Conservation (phyloP, 2,888 invertebrate genomes). For the Cheilosia urbana region DNA sequence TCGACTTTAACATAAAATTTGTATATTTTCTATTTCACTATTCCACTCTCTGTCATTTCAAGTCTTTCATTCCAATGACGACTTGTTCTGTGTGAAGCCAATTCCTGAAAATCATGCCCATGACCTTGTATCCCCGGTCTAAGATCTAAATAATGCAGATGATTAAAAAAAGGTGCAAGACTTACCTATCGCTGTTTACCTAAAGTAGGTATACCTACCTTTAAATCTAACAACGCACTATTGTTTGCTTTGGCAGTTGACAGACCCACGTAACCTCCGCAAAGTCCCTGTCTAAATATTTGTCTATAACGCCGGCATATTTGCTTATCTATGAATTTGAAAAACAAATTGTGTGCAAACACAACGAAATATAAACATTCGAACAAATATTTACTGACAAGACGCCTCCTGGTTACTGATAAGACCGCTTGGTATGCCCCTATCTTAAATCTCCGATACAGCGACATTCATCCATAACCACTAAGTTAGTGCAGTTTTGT, state of each 20-base stretch:
- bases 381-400: slow-evolving; percentile 14
- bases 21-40: too few relatives aligned
- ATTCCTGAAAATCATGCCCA: too few relatives aligned
- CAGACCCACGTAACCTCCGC: slow-evolving; percentile 33
- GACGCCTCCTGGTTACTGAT: slow-evolving; percentile 39
- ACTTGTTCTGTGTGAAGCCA: too few relatives aligned
- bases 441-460: neutral
- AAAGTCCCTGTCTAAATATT: slow-evolving; percentile 31
- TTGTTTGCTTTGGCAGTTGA: slow-evolving; percentile 35
- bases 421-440: neutral
- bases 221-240: neutral
- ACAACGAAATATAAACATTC: slow-evolving; percentile 2
- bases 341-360: neutral
- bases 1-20: too few relatives aligned
- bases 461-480: neutral
- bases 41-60: neutral
- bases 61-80: too few relatives aligned
- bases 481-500: slow-evolving; percentile 34
- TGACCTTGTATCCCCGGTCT: too few relatives aligned
- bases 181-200: neutral
- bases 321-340: slow-evolving; percentile 12
- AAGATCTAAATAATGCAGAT: too few relatives aligned
- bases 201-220: neutral
- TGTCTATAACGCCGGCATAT: slow-evolving; percentile 37
- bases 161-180: too few relatives aligned